Evolutionary conservation across 2,113 vertebrate genomes (phyloP).

Genomic region (zebrafish (Danio rerio)): DNA sequence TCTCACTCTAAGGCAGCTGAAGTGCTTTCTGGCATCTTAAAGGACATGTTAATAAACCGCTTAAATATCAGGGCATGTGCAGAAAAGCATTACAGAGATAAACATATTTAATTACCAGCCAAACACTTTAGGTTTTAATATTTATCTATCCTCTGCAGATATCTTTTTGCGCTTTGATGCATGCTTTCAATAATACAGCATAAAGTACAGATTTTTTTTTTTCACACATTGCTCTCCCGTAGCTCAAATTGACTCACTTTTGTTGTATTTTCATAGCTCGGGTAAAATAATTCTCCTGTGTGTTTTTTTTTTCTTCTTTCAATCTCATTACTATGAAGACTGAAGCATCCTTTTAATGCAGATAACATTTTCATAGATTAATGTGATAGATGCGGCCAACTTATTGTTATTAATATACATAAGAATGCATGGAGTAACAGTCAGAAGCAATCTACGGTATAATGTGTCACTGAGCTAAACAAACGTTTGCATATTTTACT

Average conservation of each 20-base stretch:
- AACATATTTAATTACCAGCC: neutral
- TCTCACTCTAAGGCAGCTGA: neutral
- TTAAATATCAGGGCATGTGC: conserved; percentile 15
- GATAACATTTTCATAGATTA: conserved; percentile 30
- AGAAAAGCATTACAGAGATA: neutral
- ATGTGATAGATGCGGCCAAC: neutral
- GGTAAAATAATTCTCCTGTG: conserved; percentile 1
- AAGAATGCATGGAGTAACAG: neutral
- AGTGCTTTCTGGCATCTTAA: neutral
- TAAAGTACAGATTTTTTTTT: neutral
- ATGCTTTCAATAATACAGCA: conserved; percentile 25
- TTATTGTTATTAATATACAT: conserved; percentile 1
- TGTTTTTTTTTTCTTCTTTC: neutral
- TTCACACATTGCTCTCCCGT: neutral
- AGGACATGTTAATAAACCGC: neutral
- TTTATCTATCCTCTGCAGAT: conserved; percentile 25
- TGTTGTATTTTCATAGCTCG: neutral
- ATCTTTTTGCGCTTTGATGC: neutral
- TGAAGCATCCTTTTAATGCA: conserved; percentile 21
- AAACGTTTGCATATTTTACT: neutral
- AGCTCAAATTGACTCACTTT: conserved; percentile 3
- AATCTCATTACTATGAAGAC: conserved; percentile 20
- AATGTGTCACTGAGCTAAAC: conserved; percentile 19
- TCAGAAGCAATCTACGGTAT: neutral
- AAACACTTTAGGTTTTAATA: neutral